Evolutionary conservation across 2,888 invertebrate genomes (phyloP).

Genomic region (Allophyes oxyacanthae): DNA sequence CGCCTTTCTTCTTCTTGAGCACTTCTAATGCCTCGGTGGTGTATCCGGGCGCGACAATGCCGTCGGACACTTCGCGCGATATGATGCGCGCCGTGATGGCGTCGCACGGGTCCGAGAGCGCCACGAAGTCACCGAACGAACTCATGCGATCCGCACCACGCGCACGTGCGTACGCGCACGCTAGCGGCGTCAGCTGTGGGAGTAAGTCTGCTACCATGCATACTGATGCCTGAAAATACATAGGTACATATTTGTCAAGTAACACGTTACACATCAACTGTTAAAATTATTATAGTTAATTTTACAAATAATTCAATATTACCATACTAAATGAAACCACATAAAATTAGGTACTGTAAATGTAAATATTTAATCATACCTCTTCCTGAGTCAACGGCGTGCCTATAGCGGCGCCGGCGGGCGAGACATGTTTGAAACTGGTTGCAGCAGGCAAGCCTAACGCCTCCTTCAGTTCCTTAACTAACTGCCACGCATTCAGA

Average conservation of each 20-base stretch:
- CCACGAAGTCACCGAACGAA: constrained; percentile 99
- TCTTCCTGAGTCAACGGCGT: constrained; percentile 92
- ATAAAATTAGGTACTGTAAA: no score
- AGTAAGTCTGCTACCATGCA: constrained; percentile 97
- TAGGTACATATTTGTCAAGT: neutral
- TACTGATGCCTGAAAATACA: constrained; percentile 91
- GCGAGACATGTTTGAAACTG: constrained; percentile 99
- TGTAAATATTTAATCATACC: constrained; percentile 68
- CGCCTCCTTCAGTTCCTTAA: constrained; percentile 95
- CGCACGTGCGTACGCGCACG: constrained; percentile 98
- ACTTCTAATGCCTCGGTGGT: constrained; percentile 94
- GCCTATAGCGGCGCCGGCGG: constrained; percentile 98
- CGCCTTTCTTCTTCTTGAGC: constrained; percentile 98
- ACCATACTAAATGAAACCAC: no score
- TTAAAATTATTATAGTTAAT: no score
- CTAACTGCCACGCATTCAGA: constrained; percentile 99
- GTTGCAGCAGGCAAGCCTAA: constrained; percentile 96
- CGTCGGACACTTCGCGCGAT: constrained; percentile 98
- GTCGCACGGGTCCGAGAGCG: constrained; percentile 97
- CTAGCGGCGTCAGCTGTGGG: constrained; percentile 93
- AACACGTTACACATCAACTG: no score
- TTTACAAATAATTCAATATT: no score
- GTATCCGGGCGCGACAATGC: constrained; percentile 99
- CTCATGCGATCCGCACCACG: constrained; percentile 99
- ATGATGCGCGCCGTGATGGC: constrained; percentile 97